Conservation (phyloP, 1,140 invertebrate species). For the Venturia canescens region DNA sequence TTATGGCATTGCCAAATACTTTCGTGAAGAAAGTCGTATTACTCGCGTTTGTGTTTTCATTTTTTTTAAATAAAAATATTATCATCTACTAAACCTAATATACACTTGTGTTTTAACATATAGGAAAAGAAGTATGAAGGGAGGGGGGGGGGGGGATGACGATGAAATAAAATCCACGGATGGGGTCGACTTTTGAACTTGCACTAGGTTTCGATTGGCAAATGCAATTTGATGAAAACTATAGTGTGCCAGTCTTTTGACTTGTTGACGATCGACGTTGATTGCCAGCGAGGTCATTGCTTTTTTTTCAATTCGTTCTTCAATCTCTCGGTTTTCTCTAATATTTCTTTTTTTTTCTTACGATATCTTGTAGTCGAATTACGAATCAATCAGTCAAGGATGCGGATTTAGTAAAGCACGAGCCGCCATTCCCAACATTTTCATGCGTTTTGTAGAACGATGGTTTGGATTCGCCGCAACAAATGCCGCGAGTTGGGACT, state of each 20-base stretch:
- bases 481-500: conserved; percentile 85
- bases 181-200: conserved; percentile 21
- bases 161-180: neutral
- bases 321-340: neutral
- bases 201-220: conserved; percentile 12
- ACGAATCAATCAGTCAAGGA: conserved; percentile 58
- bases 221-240: conserved; percentile 20
- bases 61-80: conserved; percentile 36
- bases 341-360: conserved; percentile 14
- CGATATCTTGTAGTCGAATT: conserved; percentile 17
- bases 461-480: conserved; percentile 83
- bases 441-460: conserved; percentile 83
- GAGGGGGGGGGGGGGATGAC: neutral
- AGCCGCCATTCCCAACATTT: conserved; percentile 89
- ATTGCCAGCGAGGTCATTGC: neutral
- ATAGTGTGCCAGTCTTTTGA: conserved; percentile 34
- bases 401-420: conserved; percentile 77
- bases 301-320: neutral
- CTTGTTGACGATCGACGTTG: neutral
- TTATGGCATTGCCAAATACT: too few species aligned
- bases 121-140: neutral
- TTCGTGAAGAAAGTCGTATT: neutral
- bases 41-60: too few species aligned
- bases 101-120: conserved; percentile 26
- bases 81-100: conserved; percentile 32